Percentiles rank a stretch among this genome's conserved stretches.
Conservation (phyloP, 2,888 invertebrate species). For the Desoria tigrina region DNA sequence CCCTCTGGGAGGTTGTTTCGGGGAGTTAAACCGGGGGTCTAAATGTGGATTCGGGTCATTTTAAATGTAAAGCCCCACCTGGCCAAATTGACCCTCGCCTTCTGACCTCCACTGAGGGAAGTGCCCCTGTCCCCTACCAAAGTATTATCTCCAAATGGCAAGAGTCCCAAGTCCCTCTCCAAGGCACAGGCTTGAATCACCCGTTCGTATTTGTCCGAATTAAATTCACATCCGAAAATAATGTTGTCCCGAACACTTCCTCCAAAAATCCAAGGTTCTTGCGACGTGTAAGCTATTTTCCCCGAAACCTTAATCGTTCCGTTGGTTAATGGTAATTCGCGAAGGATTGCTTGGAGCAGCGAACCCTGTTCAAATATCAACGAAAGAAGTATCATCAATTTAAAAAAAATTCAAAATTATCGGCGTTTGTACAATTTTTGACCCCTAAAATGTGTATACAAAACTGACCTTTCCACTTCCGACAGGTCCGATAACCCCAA, state of each 20-base stretch:
- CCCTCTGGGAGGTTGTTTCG: background rate
- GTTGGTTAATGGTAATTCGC: constrained; percentile 66
- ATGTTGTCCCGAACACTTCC: constrained; percentile 45
- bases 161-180: constrained; percentile 58
- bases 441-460: too few relatives aligned
- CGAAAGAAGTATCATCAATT: too few relatives aligned
- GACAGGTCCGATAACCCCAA: constrained; percentile 55
- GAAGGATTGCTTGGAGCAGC: constrained; percentile 68
- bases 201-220: constrained; percentile 54
- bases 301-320: constrained; percentile 69
- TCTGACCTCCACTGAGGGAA: constrained; percentile 78
- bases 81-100: constrained; percentile 61
- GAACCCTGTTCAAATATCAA: constrained; percentile 36
- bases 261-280: constrained; percentile 55
- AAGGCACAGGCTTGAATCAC: constrained; percentile 60
- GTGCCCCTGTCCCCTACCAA: constrained; percentile 62
- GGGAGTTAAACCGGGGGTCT: background rate
- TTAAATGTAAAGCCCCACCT: too few relatives aligned
- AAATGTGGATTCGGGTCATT: background rate
- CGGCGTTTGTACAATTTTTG: background rate
- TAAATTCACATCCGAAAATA: constrained; percentile 40
- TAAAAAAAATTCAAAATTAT: too few relatives aligned
- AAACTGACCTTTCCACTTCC: constrained; percentile 54
- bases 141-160: constrained; percentile 60
- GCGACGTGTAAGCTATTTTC: constrained; percentile 66